phyloP scores from a whole-genome alignment of 2,888 invertebrate species.

The Drosophila emarginata region DNA sequence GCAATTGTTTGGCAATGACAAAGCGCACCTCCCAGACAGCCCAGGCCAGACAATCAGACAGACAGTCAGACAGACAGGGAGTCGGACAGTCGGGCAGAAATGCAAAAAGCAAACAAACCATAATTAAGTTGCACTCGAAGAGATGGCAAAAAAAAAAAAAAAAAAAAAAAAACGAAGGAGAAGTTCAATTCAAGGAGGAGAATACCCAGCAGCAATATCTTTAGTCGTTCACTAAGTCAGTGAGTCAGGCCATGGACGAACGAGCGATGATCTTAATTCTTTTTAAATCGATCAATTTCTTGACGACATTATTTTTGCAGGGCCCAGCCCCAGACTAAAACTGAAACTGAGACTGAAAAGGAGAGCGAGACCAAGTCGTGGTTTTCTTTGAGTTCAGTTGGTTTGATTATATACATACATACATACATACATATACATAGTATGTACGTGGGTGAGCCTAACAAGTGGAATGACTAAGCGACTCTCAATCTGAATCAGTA shows the following conservation, averaged over 20 bases:
- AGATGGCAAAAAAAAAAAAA: conserved; percentile 1
- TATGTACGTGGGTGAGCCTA: conserved; percentile 71
- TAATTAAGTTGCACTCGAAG: conserved; percentile 72
- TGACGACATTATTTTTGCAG: conserved; percentile 78
- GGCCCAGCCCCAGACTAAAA: conserved; percentile 40
- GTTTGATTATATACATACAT: conserved; percentile 41
- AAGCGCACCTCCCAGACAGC: conserved; percentile 76
- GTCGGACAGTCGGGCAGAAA: conserved; percentile 10
- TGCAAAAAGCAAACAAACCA: conserved; percentile 72
- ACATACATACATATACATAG: too few relatives aligned
- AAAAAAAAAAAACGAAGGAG: not conserved
- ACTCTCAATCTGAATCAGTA: conserved; percentile 34
- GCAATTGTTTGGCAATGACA: conserved; percentile 78
- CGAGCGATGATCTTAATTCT: conserved; percentile 78
- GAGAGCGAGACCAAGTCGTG: conserved; percentile 20
- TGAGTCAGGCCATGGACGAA: conserved; percentile 63
- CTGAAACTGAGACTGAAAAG: not conserved
- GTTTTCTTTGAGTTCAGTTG: conserved; percentile 32
- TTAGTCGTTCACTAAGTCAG: conserved; percentile 76
- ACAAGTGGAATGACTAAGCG: conserved; percentile 74
- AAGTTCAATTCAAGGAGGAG: conserved; percentile 24
- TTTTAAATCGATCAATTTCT: conserved; percentile 80
- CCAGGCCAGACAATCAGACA: conserved; percentile 9
- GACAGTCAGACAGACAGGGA: conserved; percentile 2
- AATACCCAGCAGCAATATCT: conserved; percentile 24